Evolutionary conservation across 2,113 vertebrate genomes (phyloP), one percentile per base, ranked within the genome.

Genomic region (Seriola rivoliana): DNA sequence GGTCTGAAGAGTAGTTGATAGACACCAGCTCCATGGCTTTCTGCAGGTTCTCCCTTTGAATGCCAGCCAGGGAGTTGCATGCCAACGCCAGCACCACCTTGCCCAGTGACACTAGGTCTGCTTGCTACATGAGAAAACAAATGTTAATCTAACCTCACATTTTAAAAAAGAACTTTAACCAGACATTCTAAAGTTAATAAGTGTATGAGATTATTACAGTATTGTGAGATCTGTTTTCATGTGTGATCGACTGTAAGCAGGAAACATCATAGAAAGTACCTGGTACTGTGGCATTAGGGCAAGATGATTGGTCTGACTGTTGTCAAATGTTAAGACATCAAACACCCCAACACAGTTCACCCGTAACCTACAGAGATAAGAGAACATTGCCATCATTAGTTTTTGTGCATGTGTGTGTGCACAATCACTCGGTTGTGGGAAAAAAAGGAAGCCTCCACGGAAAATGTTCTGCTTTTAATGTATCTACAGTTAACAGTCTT

Each of bases 1-100:
- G 96, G 95, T 99, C 98, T 91, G 98, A 99, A 83, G 98, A 99
- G 93, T 99, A 99, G 96, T 99, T 99, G 94, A 99, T 98, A 91
- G 97, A 99, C 96, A 99, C 98, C 89, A 99, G 93, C 95, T 99
- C 98, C 98, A 99, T 99, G 85, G 98, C 98, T 93, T 99, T 99
- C 95, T 99, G 98, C 89, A 99, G 95, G 94, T 99, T 99, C 86
- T 99, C 98, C 94, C 98, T 97, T 91, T 99, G 98, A 94, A 99
- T 99, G 91, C 98, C 98, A 94, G 98, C 97, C 92, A 99, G 95
- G 92, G 98, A 99, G 95, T 99, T 99, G 93, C 98, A 99, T 71
- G 98, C 97, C 94, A 99, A 94, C 74, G 98, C 97, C 96, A 99
- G 95, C 77, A 99, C 98, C 94, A 99, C 97, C 94, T 99, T 99